A percentile compares a stretch with the other conserved stretches of the same genome.
phyloP scores from a whole-genome alignment of 2,888 invertebrate species.

The Aphodius granarius region DNA sequence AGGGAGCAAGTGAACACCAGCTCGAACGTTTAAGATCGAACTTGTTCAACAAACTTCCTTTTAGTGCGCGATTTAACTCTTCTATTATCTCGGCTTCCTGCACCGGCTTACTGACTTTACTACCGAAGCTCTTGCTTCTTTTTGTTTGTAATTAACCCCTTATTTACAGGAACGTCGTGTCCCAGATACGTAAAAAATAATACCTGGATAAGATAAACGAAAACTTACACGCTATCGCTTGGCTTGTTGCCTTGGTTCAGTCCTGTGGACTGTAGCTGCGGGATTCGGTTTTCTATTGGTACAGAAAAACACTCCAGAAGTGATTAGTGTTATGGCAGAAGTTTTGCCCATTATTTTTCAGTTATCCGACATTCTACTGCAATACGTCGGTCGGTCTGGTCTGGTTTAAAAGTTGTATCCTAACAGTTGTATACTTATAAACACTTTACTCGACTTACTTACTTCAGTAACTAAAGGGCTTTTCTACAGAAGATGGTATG shows the following conservation, averaged over 20 bases:
- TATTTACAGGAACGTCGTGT: conserved; percentile 1
- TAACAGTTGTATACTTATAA: not conserved
- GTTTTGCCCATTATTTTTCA: not conserved
- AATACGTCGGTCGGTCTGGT: not conserved
- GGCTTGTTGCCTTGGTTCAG: too few species aligned
- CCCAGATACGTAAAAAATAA: conserved; percentile 1
- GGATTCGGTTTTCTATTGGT: not conserved
- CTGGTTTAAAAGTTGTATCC: not conserved
- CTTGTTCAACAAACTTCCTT: conserved; percentile 15
- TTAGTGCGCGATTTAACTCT: not conserved
- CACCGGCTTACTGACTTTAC: not conserved
- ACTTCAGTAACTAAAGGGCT: not conserved
- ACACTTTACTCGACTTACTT: not conserved
- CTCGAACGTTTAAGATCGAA: conserved; percentile 25
- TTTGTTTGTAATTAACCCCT: conserved; percentile 13
- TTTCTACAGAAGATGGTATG: too few species aligned
- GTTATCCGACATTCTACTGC: not conserved
- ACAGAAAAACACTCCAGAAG: not conserved
- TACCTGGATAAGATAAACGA: conserved; percentile 1
- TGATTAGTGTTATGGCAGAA: not conserved
- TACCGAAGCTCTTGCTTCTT: not conserved
- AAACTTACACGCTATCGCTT: not conserved
- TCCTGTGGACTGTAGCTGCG: not conserved
- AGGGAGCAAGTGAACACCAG: not conserved
- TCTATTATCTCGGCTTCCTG: conserved; percentile 3